Evolutionary conservation across 1,140 invertebrate species (phyloP).

Genomic region (Heliconius eleuchia): DNA sequence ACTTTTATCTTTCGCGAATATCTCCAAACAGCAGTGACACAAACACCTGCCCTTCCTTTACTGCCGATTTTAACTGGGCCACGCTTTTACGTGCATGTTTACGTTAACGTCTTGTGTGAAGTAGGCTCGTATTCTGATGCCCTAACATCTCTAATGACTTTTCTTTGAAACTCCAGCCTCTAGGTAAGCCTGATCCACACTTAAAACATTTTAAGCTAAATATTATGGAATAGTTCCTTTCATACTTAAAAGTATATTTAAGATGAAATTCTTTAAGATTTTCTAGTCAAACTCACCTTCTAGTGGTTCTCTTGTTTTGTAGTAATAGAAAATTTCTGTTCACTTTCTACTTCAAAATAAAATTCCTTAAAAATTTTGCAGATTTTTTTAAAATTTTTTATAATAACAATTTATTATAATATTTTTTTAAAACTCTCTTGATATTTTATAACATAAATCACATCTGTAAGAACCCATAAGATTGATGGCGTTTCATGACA

Average conservation of each 20-base stretch:
- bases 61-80: neutral
- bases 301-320: neutral
- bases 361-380: too few species aligned
- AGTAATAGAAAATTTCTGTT: neutral
- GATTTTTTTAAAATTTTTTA: neutral
- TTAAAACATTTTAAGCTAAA: constrained; percentile 2
- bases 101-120: too few species aligned
- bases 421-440: neutral
- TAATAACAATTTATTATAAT: neutral
- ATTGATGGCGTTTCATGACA: constrained; percentile 1
- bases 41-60: neutral
- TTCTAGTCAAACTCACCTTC: neutral
- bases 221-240: neutral
- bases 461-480: neutral
- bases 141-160: constrained; percentile 5
- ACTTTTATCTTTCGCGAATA: neutral
- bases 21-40: neutral
- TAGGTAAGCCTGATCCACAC: neutral
- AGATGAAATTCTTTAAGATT: neutral
- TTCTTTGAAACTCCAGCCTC: neutral
- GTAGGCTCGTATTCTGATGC: neutral
- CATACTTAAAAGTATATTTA: neutral
- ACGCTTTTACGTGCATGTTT: neutral
- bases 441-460: constrained; percentile 1
- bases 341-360: too few species aligned